Conservation (phyloP, 2,113 vertebrate genomes). For the Pampusana beccarii region DNA sequence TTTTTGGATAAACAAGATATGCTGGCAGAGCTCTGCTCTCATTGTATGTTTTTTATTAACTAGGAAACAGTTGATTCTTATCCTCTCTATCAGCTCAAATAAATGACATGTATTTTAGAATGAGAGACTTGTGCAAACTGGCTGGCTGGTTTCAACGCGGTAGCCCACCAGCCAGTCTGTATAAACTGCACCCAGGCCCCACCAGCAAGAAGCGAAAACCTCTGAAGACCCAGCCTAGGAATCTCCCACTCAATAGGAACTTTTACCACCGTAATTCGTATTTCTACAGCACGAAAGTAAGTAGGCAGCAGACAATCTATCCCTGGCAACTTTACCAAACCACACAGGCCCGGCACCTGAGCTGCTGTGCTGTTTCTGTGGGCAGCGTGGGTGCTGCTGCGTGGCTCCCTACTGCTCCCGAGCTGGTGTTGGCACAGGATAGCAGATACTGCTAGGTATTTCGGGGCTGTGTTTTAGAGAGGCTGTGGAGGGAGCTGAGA, state of each 20-base stretch:
- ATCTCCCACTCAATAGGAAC: background rate
- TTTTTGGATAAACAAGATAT: conserved; percentile 77
- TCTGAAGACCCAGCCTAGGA: background rate
- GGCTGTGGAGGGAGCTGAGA: background rate
- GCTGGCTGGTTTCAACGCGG: background rate
- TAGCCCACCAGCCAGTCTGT: background rate
- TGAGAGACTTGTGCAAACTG: conserved; percentile 52
- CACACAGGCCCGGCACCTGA: background rate
- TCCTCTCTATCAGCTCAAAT: conserved; percentile 61
- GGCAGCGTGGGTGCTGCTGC: background rate
- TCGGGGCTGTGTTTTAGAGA: background rate
- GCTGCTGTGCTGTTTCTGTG: background rate
- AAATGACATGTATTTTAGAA: conserved; percentile 57
- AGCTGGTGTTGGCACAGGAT: background rate
- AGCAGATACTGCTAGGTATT: background rate
- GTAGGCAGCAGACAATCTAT: background rate
- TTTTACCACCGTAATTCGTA: background rate
- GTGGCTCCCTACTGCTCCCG: background rate
- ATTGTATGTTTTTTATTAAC: conserved; percentile 77
- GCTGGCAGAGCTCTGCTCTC: conserved; percentile 59
- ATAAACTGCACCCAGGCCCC: background rate
- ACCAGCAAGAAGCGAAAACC: background rate
- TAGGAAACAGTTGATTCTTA: conserved; percentile 68
- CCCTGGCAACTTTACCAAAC: background rate
- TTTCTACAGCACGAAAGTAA: background rate